Evolutionary conservation across 2,888 invertebrate species (phyloP).

Genomic region (Endomychus coccineus): DNA sequence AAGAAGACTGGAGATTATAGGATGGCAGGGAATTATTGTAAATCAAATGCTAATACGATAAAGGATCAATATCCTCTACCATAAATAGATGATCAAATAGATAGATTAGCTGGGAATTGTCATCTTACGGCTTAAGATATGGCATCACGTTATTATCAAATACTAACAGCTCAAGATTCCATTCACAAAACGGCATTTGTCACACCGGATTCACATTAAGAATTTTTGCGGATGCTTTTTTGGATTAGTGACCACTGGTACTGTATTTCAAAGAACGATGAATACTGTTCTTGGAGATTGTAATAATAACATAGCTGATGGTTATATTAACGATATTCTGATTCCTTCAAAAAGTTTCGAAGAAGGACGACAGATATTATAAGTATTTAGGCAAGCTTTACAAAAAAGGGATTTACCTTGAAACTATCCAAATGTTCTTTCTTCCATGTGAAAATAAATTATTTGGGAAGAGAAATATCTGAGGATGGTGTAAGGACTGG

Average conservation of each 20-base stretch:
- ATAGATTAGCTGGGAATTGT: conserved; percentile 22
- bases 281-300: not conserved
- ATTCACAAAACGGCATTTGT: too few species aligned
- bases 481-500: conserved; percentile 10
- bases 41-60: conserved; percentile 28
- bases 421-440: conserved; percentile 18
- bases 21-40: conserved; percentile 27
- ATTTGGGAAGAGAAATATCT: conserved; percentile 15
- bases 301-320: conserved; percentile 4
- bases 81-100: conserved; percentile 29
- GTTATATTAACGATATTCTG: conserved; percentile 17
- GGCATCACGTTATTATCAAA: conserved; percentile 29
- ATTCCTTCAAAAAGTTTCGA: conserved; percentile 11
- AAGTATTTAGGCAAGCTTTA: conserved; percentile 13
- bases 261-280: conserved; percentile 30
- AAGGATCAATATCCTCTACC: conserved; percentile 31
- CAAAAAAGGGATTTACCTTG: conserved; percentile 14
- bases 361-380: conserved; percentile 9
- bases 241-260: too few species aligned
- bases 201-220: too few species aligned
- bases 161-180: conserved; percentile 25
- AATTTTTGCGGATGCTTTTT: too few species aligned
- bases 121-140: conserved; percentile 30
- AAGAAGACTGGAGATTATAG: conserved; percentile 23
- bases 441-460: conserved; percentile 11